Evolutionary conservation across 2,113 vertebrate genomes (phyloP), one percentile per base, ranked within the genome.

Genomic region (Chionodraco myersi): DNA sequence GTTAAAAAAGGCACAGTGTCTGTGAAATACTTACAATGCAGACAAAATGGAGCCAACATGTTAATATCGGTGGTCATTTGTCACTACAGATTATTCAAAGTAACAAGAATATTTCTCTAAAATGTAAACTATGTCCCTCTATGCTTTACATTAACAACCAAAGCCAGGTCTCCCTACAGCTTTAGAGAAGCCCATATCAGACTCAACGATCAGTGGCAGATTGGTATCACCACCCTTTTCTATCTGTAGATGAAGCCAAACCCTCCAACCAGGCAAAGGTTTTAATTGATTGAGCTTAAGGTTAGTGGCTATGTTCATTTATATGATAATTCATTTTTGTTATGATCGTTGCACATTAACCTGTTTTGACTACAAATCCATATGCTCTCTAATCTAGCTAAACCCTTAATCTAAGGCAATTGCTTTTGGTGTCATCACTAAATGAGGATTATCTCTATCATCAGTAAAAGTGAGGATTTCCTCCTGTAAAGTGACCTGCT

Each of bases 361-460:
- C 68, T 67, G 64, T 72, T 16, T 83, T 75, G 75, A 76, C 60
- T 76, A 68, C 75, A 68, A 36, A 73, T 66, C 82, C 82, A 85
- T 86, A 79, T 87, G 82, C 57, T 71, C 14, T 85, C 64, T 80
- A 77, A 88, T 84, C 74, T 77, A 30, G 18, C 66, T 63, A 72
- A 86, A 75, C 49, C 78, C 59, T 51, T 88, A 83, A 89, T 86
- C 86, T 74, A 56, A 79, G 82, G 69, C 68, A 84, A 74, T 82
- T 87, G 49, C 73, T 82, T 70, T 60, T 52, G 36, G 80, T 86
- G 82, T 85, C 87, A 67, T 82, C 59, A 56, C 82, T 79, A 75
- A 86, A 86, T 77, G 71, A 81, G 75, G 90, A 89, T 90, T 75
- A 90, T 91, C 90, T 78, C 68, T 56, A 74, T 77, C 79, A 87